Conservation (phyloP, 1,140 invertebrate genomes). For the Habropoda laboriosa region DNA sequence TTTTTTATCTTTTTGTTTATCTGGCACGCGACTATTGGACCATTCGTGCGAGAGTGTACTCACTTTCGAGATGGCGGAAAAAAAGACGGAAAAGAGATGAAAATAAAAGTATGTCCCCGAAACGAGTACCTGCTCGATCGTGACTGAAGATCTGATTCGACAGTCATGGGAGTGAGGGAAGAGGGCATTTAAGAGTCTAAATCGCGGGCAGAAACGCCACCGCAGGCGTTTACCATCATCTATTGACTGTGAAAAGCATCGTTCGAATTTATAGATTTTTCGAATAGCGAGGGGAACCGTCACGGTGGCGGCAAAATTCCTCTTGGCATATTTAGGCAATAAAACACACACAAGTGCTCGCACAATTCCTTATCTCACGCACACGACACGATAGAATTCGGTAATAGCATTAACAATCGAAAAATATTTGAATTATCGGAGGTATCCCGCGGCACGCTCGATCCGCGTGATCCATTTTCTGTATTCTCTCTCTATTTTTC, state of each 20-base stretch:
- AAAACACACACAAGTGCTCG: constrained; percentile 26
- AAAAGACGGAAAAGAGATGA: too few species aligned
- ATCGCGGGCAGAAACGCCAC: constrained; percentile 12
- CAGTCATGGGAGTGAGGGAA: background rate
- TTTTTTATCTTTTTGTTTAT: too few species aligned
- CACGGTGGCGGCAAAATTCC: constrained; percentile 24
- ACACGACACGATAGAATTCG: constrained; percentile 56
- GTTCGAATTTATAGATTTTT: constrained; percentile 27
- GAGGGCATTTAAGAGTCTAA: constrained; percentile 54
- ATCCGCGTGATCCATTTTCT: constrained; percentile 30
- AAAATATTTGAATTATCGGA: constrained; percentile 60
- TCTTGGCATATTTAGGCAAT: constrained; percentile 56
- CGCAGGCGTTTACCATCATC: background rate
- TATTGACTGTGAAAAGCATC: constrained; percentile 44
- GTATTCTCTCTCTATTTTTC: too few species aligned
- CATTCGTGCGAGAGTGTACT: constrained; percentile 47
- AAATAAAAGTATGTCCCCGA: background rate
- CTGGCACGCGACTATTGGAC: constrained; percentile 44
- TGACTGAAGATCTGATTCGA: constrained; percentile 27
- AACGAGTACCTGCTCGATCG: constrained; percentile 36
- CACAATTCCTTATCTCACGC: constrained; percentile 22
- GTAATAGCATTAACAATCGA: constrained; percentile 67
- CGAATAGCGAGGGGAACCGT: constrained; percentile 47
- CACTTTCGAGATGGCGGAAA: constrained; percentile 15
- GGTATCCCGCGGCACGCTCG: constrained; percentile 18